Percentiles rank a stretch among this genome's conserved stretches.
phyloP scores from a whole-genome alignment of 2,888 invertebrate genomes.

The Rhynchonema sp. region DNA sequence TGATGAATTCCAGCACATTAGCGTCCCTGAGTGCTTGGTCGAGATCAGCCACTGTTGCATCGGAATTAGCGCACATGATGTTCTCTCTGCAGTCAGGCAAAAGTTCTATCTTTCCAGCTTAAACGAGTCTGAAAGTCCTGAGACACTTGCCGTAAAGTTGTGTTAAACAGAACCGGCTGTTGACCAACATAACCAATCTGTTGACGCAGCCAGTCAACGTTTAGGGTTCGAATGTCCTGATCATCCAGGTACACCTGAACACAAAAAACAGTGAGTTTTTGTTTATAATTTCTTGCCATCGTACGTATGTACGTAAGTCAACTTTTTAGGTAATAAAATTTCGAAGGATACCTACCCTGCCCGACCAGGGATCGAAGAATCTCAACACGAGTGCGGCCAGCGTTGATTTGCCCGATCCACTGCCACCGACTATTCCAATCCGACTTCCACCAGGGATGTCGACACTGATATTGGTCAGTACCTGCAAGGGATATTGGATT shows the following conservation, averaged over 20 bases:
- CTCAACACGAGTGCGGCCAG: neutral
- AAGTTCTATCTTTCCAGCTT: neutral
- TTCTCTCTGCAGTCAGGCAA: neutral
- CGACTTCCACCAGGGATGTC: neutral
- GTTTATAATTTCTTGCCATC: neutral
- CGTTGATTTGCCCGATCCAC: neutral
- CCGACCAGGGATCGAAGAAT: neutral
- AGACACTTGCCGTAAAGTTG: neutral
- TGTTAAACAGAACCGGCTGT: neutral
- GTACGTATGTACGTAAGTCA: too few species aligned
- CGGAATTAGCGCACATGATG: neutral
- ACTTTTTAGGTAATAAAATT: too few species aligned
- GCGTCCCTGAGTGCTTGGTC: neutral
- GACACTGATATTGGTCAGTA: neutral
- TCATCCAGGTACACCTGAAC: neutral
- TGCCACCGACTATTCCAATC: neutral
- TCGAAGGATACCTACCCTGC: neutral
- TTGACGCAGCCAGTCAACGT: neutral
- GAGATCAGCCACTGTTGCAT: neutral
- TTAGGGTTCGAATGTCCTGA: neutral
- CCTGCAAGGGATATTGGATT: neutral
- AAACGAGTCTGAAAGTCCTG: too few species aligned
- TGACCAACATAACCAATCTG: neutral
- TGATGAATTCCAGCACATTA: neutral
- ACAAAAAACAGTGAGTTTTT: too few species aligned